Conservation (phyloP, 2,797 vertebrate species). For the Coranthus polyacanthus region DNA sequence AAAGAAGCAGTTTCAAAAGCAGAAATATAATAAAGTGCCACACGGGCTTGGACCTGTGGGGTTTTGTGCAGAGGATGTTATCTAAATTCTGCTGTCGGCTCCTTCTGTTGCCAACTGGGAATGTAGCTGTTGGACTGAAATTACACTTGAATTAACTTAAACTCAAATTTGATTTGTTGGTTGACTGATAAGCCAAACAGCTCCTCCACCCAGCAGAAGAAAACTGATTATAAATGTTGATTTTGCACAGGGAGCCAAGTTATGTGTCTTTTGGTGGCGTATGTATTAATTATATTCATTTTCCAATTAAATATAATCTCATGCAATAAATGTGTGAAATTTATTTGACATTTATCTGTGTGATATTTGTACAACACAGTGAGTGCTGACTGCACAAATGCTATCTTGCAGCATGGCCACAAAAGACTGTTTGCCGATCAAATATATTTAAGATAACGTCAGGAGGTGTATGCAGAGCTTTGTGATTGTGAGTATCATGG, state of each 20-base stretch:
- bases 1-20: no score
- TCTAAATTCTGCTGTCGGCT: constrained; percentile 36
- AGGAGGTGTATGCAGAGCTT: constrained; percentile 10
- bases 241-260: neutral
- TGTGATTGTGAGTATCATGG: neutral
- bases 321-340: neutral
- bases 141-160: constrained; percentile 39
- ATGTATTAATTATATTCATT: neutral
- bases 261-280: neutral
- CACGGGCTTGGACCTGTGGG: constrained; percentile 18
- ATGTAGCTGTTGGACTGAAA: constrained; percentile 20
- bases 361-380: neutral
- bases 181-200: constrained; percentile 37
- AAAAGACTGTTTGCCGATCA: constrained; percentile 13
- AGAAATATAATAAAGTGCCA: neutral
- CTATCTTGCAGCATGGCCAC: neutral
- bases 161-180: constrained; percentile 52
- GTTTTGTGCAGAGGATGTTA: constrained; percentile 24
- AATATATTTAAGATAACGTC: constrained; percentile 21
- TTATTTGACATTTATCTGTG: neutral
- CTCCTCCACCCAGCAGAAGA: neutral
- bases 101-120: constrained; percentile 25
- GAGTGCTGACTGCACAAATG: neutral
- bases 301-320: neutral
- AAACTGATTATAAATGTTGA: neutral